These are phyloP conservation scores for Auanema freiburgensis DNA, from an alignment of 2,888 invertebrate species.

Conservation along the genomic window DNA sequence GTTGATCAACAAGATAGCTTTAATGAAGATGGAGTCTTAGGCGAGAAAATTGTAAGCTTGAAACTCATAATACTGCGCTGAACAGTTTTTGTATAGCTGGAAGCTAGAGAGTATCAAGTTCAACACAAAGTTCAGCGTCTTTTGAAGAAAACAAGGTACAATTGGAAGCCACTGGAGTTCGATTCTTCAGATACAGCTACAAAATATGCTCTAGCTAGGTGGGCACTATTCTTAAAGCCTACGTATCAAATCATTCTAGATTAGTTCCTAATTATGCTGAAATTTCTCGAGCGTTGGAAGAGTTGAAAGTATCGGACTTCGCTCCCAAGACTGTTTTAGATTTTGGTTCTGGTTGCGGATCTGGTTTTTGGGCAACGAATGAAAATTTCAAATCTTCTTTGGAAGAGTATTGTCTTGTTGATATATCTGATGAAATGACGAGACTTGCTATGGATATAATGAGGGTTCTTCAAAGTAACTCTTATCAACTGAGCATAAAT, in stretches of 20 bases:
- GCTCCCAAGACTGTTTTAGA: slow-evolving; percentile 81
- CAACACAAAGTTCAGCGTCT: slow-evolving; percentile 47
- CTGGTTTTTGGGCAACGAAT: slow-evolving; percentile 76
- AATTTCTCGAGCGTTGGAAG: slow-evolving; percentile 49
- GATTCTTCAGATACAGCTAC: slow-evolving; percentile 43
- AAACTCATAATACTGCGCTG: slow-evolving; percentile 1
- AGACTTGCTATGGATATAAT: slow-evolving; percentile 70
- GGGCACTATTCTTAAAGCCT: neutral
- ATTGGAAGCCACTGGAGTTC: slow-evolving; percentile 59
- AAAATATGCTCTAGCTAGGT: slow-evolving; percentile 53
- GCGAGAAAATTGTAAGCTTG: slow-evolving; percentile 31
- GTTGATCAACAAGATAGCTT: slow-evolving; percentile 25
- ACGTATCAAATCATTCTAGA: slow-evolving; percentile 24
- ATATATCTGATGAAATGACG: slow-evolving; percentile 80
- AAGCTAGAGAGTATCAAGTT: slow-evolving; percentile 42
- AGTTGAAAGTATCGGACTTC: slow-evolving; percentile 69
- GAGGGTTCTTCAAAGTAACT: slow-evolving; percentile 28
- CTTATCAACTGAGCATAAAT: too few relatives aligned
- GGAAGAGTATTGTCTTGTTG: slow-evolving; percentile 83
- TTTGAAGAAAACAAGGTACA: slow-evolving; percentile 49
- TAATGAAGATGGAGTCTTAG: slow-evolving; percentile 29
- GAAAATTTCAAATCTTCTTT: slow-evolving; percentile 68
- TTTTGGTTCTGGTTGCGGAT: slow-evolving; percentile 88
- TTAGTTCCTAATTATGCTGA: slow-evolving; percentile 58
- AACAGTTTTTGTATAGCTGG: slow-evolving; percentile 1